Base-by-base conservation (phyloP, 1,140 invertebrate genomes). In the Aleiodes sp. region DNA sequence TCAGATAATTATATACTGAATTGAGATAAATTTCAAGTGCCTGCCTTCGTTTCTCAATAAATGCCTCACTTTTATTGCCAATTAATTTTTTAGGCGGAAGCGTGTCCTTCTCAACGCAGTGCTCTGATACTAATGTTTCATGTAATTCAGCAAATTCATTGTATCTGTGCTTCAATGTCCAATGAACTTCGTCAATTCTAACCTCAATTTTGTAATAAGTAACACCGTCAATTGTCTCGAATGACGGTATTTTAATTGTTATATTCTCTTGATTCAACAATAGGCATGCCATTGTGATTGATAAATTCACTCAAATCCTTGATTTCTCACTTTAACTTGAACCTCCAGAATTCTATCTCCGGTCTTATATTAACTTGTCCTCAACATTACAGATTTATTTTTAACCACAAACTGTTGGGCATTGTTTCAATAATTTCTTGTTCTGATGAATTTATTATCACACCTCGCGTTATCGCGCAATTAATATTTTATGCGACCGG, bases 51-150 rank as follows among this genome's bases (percentile, higher is more conserved):
- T 92, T 93, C 78, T 96, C 94, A 19, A 98, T 88, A 80, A 98
- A 98, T 14, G 89, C 87, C 10, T 94, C 94, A 74, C 90, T 90
- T 73, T 90, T 90, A 74, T 93, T 94, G 0, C 93, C 92, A 76
- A 94, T 91, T 0, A 97, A 87, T 85, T 97, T 97, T 81, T 98
- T 98, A 3, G 95, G 94, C 14, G 96, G 96, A 10, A 98, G 80
- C 64, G 96, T 87, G 75, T 94, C 94, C 81, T 94, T 95, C 19
- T 90, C 89, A 0, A 96, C 91, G 14, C 93, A 91, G 80, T 94
- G 91, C 73, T 94, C 92, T 19, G 84, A 75, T 0, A 94, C 90
- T 6, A 98, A 88, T 78, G 91, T 92, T 12, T 95, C 93, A 80
- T 98, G 94, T 4, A 98, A 87, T 41, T 94, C 93, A 62, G 91